phyloP scores from a whole-genome alignment of 92 coral and sea anemone genomes.

The Epizoanthus rinbou region DNA sequence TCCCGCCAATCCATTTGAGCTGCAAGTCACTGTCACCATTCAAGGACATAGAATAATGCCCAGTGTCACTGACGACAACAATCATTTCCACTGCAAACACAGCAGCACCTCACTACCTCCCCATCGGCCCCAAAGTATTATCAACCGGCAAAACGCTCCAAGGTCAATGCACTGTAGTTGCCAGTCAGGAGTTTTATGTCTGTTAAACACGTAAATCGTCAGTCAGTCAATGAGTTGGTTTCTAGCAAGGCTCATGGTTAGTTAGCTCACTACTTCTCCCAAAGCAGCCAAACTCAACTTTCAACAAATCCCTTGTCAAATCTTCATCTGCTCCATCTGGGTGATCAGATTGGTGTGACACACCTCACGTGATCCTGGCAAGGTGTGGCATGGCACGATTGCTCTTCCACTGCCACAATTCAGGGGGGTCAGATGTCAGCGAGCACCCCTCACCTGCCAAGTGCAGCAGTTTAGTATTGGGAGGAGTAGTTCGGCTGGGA shows the following conservation, averaged over 20 bases:
- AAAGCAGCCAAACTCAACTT: not conserved
- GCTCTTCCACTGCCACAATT: slow-evolving; percentile 7
- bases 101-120: not conserved
- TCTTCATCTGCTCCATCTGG: not conserved
- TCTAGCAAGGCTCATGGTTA: not conserved
- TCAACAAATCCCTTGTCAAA: slow-evolving; percentile 36
- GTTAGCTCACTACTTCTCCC: slow-evolving; percentile 15
- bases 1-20: not conserved
- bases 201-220: slow-evolving; percentile 30
- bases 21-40: not conserved
- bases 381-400: slow-evolving; percentile 10
- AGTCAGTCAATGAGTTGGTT: slow-evolving; percentile 16
- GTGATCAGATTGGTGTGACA: slow-evolving; percentile 14
- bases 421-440: slow-evolving; percentile 14
- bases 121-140: not conserved
- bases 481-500: slow-evolving; percentile 99
- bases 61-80: slow-evolving; percentile 28
- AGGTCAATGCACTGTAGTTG: not conserved
- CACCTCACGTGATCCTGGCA: slow-evolving; percentile 16
- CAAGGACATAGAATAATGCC: not conserved
- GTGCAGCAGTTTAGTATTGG: slow-evolving; percentile 79
- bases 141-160: slow-evolving; percentile 11
- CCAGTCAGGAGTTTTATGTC: slow-evolving; percentile 13
- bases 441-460: slow-evolving; percentile 48
- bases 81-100: slow-evolving; percentile 9